Evolutionary conservation across 1,140 invertebrate species (phyloP).

Genomic region (Papilio polyxenes): DNA sequence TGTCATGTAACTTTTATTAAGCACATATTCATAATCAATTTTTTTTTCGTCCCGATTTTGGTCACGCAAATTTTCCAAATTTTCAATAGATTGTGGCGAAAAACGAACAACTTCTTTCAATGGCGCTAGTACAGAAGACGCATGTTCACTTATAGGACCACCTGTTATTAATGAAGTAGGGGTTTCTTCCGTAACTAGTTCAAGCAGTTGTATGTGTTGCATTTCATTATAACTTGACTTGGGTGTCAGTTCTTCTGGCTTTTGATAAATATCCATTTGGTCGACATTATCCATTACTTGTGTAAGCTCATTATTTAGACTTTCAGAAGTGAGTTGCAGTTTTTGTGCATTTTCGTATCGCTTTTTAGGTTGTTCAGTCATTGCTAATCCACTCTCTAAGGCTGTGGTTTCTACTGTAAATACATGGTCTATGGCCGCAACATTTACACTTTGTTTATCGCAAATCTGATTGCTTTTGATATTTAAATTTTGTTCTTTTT

Average conservation of each 20-base stretch:
- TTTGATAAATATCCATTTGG: conserved; percentile 1
- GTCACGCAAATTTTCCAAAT: conserved; percentile 43
- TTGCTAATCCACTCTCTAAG: conserved; percentile 54
- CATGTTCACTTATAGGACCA: not conserved
- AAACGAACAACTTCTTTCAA: conserved; percentile 51
- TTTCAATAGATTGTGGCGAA: conserved; percentile 61
- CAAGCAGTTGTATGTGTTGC: conserved; percentile 17
- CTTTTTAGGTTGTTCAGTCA: conserved; percentile 41
- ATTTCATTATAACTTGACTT: conserved; percentile 29
- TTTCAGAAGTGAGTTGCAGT: conserved; percentile 49
- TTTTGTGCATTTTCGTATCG: conserved; percentile 50
- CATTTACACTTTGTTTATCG: conserved; percentile 57
- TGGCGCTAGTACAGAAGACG: not conserved
- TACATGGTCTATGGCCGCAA: conserved; percentile 62
- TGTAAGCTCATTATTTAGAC: conserved; percentile 52
- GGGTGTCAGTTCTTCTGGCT: conserved; percentile 14
- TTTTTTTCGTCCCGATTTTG: conserved; percentile 43
- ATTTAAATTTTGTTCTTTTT: conserved; percentile 56
- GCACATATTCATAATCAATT: conserved; percentile 50
- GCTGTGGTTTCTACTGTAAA: conserved; percentile 66
- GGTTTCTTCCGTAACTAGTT: conserved; percentile 13
- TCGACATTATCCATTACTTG: conserved; percentile 53
- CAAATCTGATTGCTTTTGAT: conserved; percentile 38
- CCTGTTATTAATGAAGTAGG: not conserved
- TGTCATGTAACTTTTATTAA: conserved; percentile 59